Evolutionary conservation across 2,113 vertebrate species (phyloP).

Genomic region (Leucopsar rothschildi): DNA sequence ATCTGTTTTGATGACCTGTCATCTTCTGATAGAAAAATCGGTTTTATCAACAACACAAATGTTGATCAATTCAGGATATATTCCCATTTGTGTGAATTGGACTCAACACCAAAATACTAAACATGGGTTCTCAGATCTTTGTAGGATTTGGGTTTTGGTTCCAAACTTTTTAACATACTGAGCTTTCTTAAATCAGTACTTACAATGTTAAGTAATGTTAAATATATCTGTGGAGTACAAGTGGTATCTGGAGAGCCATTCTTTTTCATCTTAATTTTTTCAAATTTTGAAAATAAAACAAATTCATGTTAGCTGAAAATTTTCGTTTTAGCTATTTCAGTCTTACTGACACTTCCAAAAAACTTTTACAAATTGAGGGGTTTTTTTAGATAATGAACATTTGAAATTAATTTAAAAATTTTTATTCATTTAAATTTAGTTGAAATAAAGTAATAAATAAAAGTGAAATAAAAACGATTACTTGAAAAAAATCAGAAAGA

Average conservation of each 20-base stretch:
- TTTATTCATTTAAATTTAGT: background rate
- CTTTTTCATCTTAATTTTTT: background rate
- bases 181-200: background rate
- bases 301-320: background rate
- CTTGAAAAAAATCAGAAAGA: background rate
- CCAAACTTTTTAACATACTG: background rate
- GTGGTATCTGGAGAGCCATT: background rate
- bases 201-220: background rate
- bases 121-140: background rate
- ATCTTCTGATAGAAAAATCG: background rate
- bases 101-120: background rate
- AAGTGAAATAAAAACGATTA: background rate
- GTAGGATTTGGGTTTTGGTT: background rate
- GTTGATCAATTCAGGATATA: background rate
- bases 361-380: background rate
- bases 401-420: background rate
- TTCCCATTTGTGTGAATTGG: background rate
- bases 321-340: background rate
- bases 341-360: background rate
- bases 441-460: background rate
- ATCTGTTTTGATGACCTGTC: background rate
- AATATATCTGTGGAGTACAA: background rate
- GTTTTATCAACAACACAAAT: background rate
- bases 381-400: background rate
- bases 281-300: background rate